Base-by-base conservation (phyloP, 2,797 vertebrate species). In the Siniperca scherzeri region DNA sequence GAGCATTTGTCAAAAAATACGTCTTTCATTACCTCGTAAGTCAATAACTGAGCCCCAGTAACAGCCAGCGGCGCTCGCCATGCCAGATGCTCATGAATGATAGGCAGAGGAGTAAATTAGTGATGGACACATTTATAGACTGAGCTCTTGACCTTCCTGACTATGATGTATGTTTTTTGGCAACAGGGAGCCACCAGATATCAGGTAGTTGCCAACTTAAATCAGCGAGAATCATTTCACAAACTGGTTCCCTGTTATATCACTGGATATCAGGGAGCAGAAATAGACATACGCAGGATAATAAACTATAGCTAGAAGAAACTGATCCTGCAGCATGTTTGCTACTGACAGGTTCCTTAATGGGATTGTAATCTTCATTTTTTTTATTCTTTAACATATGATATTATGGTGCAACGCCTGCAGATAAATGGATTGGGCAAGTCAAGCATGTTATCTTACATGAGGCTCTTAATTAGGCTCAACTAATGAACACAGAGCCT, bases 51-150 rank as follows among this genome's bases (percentile, higher is more conserved):
- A 82, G 86, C 61, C 52, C 53, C 52, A 5, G 75, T 40, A 77
- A 27, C 77, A 70, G 74, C 78, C 78, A 62, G 75, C 3, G 40
- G 70, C 38, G 22, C 78, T 72, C 61, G 87, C 65, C 53, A 80
- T 72, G 80, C 82, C 86, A 83, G 81, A 89, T 90, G 81, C 85
- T 89, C 72, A 74, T 89, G 85, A 95, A 86, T 89, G 85, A 88
- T 89, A 75, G 91, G 79, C 87, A 71, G 75, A 74, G 80, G 82
- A 71, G 90, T 93, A 92, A 95, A 95, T 94, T 92, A 95, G 88
- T 90, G 89, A 94, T 83, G 80, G 91, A 91, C 90, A 93, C 88
- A 84, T 94, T 94, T 94, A 95, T 92, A 87, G 93, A 90, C 85
- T 75, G 57, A 46, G 80, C 83, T 83, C 74, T 79, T 93, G 89